Percentiles rank a stretch among this genome's conserved stretches.
These are phyloP conservation scores for Ceryle rudis DNA, from an alignment of 2,797 vertebrate species.

Conservation along the genomic window DNA sequence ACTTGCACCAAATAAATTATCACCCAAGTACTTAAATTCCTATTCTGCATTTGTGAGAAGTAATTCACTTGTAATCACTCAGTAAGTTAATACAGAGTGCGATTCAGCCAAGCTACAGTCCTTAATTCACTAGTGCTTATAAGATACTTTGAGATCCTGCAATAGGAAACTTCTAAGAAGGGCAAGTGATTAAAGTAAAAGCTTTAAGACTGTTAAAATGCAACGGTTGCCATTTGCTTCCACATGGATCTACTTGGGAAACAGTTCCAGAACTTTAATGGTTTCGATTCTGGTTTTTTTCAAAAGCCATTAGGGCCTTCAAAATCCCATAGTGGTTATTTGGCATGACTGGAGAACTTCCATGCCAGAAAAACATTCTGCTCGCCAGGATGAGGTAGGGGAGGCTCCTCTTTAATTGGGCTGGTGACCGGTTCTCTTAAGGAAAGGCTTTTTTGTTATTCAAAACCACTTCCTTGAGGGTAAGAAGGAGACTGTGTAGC, in stretches of 20 bases:
- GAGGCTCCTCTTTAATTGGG: neutral
- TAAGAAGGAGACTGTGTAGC: neutral
- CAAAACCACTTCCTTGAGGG: neutral
- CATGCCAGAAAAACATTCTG: constrained; percentile 2
- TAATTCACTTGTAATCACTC: neutral
- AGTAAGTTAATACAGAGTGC: neutral
- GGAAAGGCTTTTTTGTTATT: neutral
- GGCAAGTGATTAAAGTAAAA: constrained; percentile 3
- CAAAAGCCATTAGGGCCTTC: constrained; percentile 28
- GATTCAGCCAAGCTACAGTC: neutral
- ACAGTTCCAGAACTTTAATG: neutral
- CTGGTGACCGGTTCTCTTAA: neutral
- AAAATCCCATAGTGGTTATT: constrained; percentile 23
- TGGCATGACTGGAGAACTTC: neutral
- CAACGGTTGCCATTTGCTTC: constrained; percentile 6
- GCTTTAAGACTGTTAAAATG: neutral
- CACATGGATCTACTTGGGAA: neutral
- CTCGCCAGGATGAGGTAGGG: neutral
- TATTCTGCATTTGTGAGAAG: neutral
- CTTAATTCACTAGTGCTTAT: neutral
- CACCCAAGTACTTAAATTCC: neutral
- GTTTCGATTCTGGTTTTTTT: neutral
- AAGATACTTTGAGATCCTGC: neutral
- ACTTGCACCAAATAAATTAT: neutral
- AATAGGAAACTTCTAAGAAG: neutral